Percentiles rank a stretch among this genome's conserved stretches.
phyloP scores from a whole-genome alignment of 53 echinoderm and acorn worm species.

The Apostichopus leukothele region DNA sequence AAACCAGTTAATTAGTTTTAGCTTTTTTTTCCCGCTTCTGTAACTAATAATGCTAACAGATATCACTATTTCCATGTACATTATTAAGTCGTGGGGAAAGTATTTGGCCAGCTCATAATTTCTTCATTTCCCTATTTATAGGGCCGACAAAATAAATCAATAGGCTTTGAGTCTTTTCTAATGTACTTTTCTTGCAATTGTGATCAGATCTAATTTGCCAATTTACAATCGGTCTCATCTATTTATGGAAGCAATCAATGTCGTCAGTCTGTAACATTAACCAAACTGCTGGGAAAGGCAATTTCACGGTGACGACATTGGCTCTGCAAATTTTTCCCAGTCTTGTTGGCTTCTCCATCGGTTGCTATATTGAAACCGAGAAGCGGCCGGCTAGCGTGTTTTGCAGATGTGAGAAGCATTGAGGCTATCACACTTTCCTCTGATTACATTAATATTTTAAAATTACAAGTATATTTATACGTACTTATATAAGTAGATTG shows the following conservation, averaged over 20 bases:
- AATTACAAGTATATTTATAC: neutral
- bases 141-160: neutral
- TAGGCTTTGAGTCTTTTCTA: neutral
- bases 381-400: neutral
- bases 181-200: neutral
- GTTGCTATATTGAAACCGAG: too few relatives aligned
- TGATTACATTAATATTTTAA: neutral
- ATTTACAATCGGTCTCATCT: slow-evolving; percentile 7
- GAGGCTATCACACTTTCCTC: neutral
- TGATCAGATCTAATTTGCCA: neutral
- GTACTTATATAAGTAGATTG: too few relatives aligned
- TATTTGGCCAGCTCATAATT: neutral
- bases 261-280: neutral
- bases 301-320: slow-evolving; percentile 12
- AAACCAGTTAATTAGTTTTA: too few relatives aligned
- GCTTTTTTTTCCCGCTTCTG: too few relatives aligned
- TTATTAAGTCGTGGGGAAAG: too few relatives aligned
- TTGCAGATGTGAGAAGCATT: neutral
- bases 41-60: too few relatives aligned
- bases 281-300: slow-evolving; percentile 1
- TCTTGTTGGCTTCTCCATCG: neutral
- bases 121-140: neutral
- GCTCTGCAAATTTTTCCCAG: neutral
- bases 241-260: slow-evolving; percentile 35
- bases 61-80: too few relatives aligned